Conservation (phyloP, 2,888 invertebrate genomes). For the Meliscaeva auricollis region DNA sequence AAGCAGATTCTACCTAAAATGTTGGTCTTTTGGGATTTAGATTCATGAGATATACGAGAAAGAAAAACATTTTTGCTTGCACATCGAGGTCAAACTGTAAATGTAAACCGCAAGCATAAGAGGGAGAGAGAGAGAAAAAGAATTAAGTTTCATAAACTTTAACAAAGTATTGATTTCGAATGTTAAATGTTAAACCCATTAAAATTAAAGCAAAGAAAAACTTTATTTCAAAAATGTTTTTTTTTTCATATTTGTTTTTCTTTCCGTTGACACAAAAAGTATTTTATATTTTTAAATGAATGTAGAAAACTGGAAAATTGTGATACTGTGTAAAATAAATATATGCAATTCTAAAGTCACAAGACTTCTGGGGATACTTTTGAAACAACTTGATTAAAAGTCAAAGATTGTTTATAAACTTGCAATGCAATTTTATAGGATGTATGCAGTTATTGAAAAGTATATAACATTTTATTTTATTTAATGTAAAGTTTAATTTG, state of each 20-base stretch:
- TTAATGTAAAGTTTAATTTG: no score
- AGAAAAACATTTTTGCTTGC: not conserved
- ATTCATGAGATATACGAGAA: not conserved
- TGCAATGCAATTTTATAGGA: not conserved
- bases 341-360: no score
- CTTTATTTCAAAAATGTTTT: not conserved
- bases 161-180: slow-evolving; percentile 2
- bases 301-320: not conserved
- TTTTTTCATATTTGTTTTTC: not conserved
- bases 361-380: no score
- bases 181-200: not conserved
- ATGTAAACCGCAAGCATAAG: not conserved
- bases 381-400: slow-evolving; percentile 27
- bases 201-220: slow-evolving; percentile 2
- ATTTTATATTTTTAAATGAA: slow-evolving; percentile 5
- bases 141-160: not conserved
- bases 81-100: not conserved
- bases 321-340: not conserved
- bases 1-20: not conserved
- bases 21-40: not conserved
- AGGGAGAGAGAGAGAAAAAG: not conserved
- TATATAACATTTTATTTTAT: no score
- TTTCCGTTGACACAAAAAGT: not conserved
- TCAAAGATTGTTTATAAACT: slow-evolving; percentile 3
- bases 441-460: not conserved